A percentile compares a stretch with the other conserved stretches of the same genome.
phyloP scores from a whole-genome alignment of 2,797 vertebrate genomes.

The Spheniscus humboldti region DNA sequence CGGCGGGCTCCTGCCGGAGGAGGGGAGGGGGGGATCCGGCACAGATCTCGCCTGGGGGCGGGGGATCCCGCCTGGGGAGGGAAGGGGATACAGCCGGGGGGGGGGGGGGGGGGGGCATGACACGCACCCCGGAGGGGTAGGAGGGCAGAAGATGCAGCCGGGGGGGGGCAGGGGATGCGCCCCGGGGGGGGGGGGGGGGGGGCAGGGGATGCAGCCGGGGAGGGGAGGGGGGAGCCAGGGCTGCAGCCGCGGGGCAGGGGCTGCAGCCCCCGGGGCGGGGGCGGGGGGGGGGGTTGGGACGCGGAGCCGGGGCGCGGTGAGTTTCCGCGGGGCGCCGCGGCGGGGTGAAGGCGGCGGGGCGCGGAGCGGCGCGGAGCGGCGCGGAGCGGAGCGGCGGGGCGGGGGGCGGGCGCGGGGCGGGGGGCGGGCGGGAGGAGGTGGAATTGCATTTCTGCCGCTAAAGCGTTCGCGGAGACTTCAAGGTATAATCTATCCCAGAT shows the following conservation, averaged over 20 bases:
- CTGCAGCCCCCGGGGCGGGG: neutral
- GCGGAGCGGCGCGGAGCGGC: neutral
- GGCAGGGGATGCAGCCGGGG: neutral
- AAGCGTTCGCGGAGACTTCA: constrained; percentile 83
- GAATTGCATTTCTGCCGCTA: constrained; percentile 82
- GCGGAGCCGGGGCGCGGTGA: neutral
- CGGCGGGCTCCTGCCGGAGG: constrained; percentile 32
- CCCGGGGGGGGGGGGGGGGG: neutral
- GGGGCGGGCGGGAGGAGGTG: constrained; percentile 71
- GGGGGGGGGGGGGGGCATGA: neutral
- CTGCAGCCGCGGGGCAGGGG: neutral
- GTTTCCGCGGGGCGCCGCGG: neutral
- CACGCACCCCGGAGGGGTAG: neutral
- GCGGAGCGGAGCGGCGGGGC: neutral
- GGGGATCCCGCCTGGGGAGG: neutral
- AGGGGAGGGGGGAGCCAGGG: neutral
- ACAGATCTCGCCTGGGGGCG: neutral
- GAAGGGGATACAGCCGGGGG: neutral
- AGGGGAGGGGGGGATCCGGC: neutral
- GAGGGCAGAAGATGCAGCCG: neutral
- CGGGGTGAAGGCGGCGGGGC: neutral
- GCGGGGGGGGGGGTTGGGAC: neutral
- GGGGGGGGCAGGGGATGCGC: neutral
- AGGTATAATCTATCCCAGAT: constrained; percentile 87
- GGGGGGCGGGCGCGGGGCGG: constrained; percentile 27